Evolutionary conservation across 2,797 vertebrate genomes (phyloP), one percentile per base, ranked within the genome.

Genomic region (Enteromius fasciolatus): DNA sequence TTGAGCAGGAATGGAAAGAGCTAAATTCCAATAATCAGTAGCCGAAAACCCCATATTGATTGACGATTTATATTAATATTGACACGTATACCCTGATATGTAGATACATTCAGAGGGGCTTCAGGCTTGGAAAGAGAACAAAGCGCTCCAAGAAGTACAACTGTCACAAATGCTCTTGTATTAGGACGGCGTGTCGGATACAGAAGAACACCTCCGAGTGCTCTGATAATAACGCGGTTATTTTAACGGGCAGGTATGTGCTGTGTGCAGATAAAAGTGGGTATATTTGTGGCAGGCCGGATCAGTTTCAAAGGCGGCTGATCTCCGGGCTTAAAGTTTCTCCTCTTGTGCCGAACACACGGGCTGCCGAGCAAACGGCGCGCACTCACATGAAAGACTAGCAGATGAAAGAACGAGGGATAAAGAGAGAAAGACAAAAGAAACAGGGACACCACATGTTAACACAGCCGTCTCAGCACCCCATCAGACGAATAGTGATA

Each of bases 171-270:
- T 82, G 72, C 74, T 28, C 57, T 75, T 31, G 46, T 72, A 80
- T 73, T 61, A 90, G 59, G 52, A 68, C 68, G 36, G 74, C 48
- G 57, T 18, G 54, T 54, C 61, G 25, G 82, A 70, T 14, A 63
- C 90, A 87, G 90, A 90, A 91, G 90, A 91, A 91, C 92, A 92
- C 90, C 91, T 92, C 92, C 92, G 90, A 86, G 76, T 76, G 78
- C 66, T 75, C 84, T 87, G 90, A 92, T 95, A 94, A 95, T 94
- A 94, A 93, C 92, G 91, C 85, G 90, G 90, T 94, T 94, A 93
- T 95, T 95, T 95, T 94, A 93, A 91, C 92, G 83, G 89, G 90
- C 93, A 95, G 94, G 94, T 95, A 95, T 95, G 94, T 94, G 93
- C 91, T 92, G 93, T 92, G 93, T 87, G 80, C 92, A 94, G 94